Evolutionary conservation across 1,140 invertebrate genomes (phyloP), one percentile per base, ranked within the genome.

Genomic region (Wiebesia pumilae): DNA sequence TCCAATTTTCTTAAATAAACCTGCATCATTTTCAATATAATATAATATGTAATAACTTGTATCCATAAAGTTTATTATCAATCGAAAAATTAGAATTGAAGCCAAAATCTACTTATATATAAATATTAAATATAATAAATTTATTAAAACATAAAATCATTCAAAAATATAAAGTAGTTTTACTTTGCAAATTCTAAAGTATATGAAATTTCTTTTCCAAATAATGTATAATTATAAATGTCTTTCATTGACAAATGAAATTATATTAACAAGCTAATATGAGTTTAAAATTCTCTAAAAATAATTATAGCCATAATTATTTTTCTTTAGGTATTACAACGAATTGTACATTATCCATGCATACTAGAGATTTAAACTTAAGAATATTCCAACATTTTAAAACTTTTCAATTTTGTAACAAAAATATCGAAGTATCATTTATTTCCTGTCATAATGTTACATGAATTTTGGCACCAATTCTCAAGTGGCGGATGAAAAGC

Each of bases 401-500:
- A 75, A 75, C 38, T 43, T 40, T 43, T 24, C 40, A 73, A 73
- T 40, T 3, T 75, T 75, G 24, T 75, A 75, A 38, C 71, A 43
- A 75, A 75, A 75, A 75, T 75, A 75, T 75, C 40, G 71, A 75
- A 75, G 71, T n/a, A 75, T 75, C 38, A 43, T 75, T 75, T 75
- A 75, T 75, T 75, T 38, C 33, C 38, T 75, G 38, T 75, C 71
- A 43, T 19, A 75, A 75, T 40, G 14, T 43, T 43, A 75, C 24
- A 75, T 43, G 40, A 43, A 43, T 75, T 75, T 75, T 75, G 40
- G 71, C 71, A 75, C 71, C 71, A n/a, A 75, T 43, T 75, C 27
- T 75, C 38, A 43, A 43, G 38, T 21, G 7, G 35, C 3, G 33
- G 40, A 75, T 75, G 21, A 43, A 75, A 43, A 75, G 43, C 21